Evolutionary conservation across 2,888 invertebrate species (phyloP).

Genomic region (Hydriomena furcata): DNA sequence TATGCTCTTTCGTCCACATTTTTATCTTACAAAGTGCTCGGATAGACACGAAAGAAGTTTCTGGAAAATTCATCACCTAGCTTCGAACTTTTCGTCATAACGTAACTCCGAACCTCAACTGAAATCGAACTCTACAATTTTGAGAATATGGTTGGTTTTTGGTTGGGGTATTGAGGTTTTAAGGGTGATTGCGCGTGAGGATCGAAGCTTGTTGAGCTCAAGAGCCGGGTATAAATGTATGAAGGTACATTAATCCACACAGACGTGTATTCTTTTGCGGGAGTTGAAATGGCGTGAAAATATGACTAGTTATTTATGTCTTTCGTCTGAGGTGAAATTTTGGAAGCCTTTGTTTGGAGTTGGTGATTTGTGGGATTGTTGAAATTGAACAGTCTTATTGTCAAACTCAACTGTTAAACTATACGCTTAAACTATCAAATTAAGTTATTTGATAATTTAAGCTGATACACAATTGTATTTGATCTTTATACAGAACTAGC

Average conservation of each 20-base stretch:
- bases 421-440: too few relatives aligned
- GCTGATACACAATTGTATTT: too few relatives aligned
- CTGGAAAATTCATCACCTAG: slow-evolving; percentile 73
- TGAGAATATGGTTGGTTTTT: slow-evolving; percentile 32
- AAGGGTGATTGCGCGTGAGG: slow-evolving; percentile 46
- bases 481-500: too few relatives aligned
- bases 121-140: slow-evolving; percentile 22
- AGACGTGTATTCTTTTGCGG: slow-evolving; percentile 78
- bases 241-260: slow-evolving; percentile 80
- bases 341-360: slow-evolving; percentile 41
- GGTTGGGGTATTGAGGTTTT: slow-evolving; percentile 16
- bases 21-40: slow-evolving; percentile 82
- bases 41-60: slow-evolving; percentile 79
- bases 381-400: neutral
- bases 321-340: slow-evolving; percentile 57
- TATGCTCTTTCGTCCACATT: slow-evolving; percentile 76
- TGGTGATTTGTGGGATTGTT: slow-evolving; percentile 24
- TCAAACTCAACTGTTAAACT: too few relatives aligned
- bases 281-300: slow-evolving; percentile 82
- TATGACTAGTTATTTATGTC: slow-evolving; percentile 79
- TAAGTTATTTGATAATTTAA: too few relatives aligned
- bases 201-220: slow-evolving; percentile 55
- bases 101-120: neutral
- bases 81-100: slow-evolving; percentile 40
- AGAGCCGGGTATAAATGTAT: slow-evolving; percentile 74